Evolutionary conservation across 1,140 invertebrate species (phyloP).

Genomic region (Drosophila dunni): DNA sequence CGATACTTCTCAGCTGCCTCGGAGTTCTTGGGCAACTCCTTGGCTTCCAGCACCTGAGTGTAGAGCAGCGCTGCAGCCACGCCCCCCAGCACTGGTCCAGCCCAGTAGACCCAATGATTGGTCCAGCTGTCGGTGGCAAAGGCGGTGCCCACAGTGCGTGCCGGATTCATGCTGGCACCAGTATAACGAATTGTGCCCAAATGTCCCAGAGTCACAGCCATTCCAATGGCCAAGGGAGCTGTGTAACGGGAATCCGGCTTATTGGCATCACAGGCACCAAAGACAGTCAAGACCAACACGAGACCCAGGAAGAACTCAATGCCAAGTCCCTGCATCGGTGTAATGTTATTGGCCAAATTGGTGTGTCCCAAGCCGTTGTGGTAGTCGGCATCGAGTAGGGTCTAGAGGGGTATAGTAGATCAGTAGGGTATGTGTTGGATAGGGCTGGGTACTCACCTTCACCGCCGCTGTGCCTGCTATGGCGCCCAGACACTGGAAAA

Average conservation of each 20-base stretch:
- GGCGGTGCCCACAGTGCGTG: slow-evolving; percentile 93
- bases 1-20: slow-evolving; percentile 79
- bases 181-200: slow-evolving; percentile 93
- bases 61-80: slow-evolving; percentile 91
- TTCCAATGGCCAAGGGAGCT: slow-evolving; percentile 94
- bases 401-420: slow-evolving; percentile 72
- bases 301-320: slow-evolving; percentile 96
- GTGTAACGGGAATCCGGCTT: slow-evolving; percentile 89
- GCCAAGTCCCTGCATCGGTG: slow-evolving; percentile 91
- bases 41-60: slow-evolving; percentile 85
- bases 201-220: slow-evolving; percentile 94
- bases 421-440: neutral
- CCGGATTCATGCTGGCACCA: slow-evolving; percentile 95
- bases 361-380: slow-evolving; percentile 88
- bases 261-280: slow-evolving; percentile 92
- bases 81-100: slow-evolving; percentile 92
- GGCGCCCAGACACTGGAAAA: slow-evolving; percentile 93
- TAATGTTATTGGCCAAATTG: slow-evolving; percentile 86
- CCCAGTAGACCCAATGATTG: slow-evolving; percentile 96
- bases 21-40: slow-evolving; percentile 58
- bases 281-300: slow-evolving; percentile 94
- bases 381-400: slow-evolving; percentile 87
- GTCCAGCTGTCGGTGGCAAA: slow-evolving; percentile 90
- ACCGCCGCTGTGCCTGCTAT: slow-evolving; percentile 92
- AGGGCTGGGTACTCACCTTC: slow-evolving; percentile 58